These are phyloP conservation scores for Plebejus anna DNA, from an alignment of 2,888 invertebrate species.

Conservation along the genomic window DNA sequence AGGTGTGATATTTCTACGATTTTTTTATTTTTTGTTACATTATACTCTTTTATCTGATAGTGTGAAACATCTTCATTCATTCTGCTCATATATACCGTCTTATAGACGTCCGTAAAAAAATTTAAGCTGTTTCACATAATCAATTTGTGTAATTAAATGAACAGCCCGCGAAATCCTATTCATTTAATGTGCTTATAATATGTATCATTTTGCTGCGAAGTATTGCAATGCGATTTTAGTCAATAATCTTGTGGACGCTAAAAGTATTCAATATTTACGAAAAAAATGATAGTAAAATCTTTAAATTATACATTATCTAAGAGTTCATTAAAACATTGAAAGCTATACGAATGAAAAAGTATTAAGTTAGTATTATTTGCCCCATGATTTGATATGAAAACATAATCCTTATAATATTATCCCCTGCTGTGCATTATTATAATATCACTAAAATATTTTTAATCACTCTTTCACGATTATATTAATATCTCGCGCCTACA, in stretches of 20 bases:
- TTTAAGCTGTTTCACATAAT: neutral
- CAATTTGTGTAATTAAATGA: too few relatives aligned
- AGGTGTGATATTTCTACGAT: constrained; percentile 51
- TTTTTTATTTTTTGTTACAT: constrained; percentile 34
- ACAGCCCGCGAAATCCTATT: neutral
- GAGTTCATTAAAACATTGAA: too few relatives aligned
- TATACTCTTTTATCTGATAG: constrained; percentile 17
- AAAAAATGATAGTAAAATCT: too few relatives aligned
- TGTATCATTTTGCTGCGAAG: constrained; percentile 37
- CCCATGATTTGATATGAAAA: too few relatives aligned
- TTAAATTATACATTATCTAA: too few relatives aligned
- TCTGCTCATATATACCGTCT: neutral
- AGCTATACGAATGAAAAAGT: too few relatives aligned
- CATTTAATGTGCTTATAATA: neutral
- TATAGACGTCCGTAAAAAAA: neutral
- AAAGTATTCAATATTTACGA: neutral
- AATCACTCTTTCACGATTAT: neutral
- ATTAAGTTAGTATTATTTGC: too few relatives aligned
- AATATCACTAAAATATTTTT: neutral
- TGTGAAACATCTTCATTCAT: neutral
- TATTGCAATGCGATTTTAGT: constrained; percentile 50
- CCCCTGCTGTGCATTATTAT: neutral
- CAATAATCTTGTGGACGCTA: neutral
- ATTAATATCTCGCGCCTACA: neutral
- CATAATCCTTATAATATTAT: neutral